Evolutionary conservation across 2,113 vertebrate genomes (phyloP).

Genomic region (Syngnathus scovelli): DNA sequence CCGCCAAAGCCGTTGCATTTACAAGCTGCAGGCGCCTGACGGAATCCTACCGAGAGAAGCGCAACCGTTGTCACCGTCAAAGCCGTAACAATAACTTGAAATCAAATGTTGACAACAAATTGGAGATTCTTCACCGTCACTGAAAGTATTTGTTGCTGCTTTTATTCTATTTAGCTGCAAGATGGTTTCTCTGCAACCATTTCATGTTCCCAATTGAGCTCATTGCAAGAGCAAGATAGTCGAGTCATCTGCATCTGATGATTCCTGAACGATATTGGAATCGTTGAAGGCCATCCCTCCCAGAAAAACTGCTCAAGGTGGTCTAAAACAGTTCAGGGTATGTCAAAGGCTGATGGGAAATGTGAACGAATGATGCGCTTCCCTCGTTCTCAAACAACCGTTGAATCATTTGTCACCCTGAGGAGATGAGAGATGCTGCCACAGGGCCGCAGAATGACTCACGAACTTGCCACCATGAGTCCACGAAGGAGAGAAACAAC

Average conservation of each 20-base stretch:
- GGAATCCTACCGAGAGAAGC: not conserved
- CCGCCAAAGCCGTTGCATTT: not conserved
- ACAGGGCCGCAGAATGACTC: not conserved
- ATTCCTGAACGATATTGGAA: not conserved
- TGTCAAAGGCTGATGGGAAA: slow-evolving; percentile 8
- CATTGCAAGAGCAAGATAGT: not conserved
- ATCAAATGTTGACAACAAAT: not conserved
- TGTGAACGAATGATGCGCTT: not conserved
- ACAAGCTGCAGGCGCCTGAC: not conserved
- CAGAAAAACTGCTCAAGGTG: not conserved
- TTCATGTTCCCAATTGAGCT: not conserved
- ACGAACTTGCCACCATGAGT: not conserved
- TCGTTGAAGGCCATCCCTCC: not conserved
- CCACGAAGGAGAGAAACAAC: not conserved
- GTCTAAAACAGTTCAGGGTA: not conserved
- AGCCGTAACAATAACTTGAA: not conserved
- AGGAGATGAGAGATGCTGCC: not conserved
- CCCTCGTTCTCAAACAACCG: not conserved
- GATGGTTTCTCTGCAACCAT: not conserved
- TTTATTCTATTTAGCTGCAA: not conserved
- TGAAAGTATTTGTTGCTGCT: not conserved
- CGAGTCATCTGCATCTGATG: not conserved
- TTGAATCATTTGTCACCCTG: slow-evolving; percentile 1
- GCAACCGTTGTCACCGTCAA: not conserved
- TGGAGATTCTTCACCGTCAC: not conserved